Percentiles rank a stretch among this genome's conserved stretches.
These are phyloP conservation scores for Crenuchus spilurus DNA, from an alignment of 2,797 vertebrate species.

Conservation along the genomic window DNA sequence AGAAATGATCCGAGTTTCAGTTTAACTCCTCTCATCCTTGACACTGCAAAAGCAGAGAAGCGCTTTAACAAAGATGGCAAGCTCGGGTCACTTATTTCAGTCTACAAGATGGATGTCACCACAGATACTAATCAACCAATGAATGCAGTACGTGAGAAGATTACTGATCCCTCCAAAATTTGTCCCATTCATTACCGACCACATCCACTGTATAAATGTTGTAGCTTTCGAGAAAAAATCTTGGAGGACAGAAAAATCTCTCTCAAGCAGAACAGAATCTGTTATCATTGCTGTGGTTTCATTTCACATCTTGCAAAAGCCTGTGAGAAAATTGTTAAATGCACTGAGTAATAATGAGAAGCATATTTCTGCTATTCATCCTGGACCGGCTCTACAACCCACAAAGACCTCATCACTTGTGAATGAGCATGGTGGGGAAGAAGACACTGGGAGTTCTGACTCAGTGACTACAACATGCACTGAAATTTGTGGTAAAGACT, in stretches of 20 bases:
- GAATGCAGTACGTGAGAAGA: neutral
- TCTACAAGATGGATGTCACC: neutral
- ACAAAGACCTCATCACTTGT: neutral
- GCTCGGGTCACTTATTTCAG: neutral
- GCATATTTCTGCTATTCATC: slow-evolving; percentile 17
- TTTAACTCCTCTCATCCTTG: neutral
- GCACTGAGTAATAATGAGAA: neutral
- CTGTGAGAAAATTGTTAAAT: slow-evolving; percentile 13
- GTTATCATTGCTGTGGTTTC: neutral
- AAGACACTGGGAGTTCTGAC: neutral
- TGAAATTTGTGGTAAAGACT: neutral
- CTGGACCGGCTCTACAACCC: neutral
- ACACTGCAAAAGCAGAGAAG: neutral
- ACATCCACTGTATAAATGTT: neutral
- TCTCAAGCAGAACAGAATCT: slow-evolving; percentile 13
- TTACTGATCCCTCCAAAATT: neutral
- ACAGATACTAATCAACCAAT: too few relatives aligned
- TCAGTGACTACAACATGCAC: neutral
- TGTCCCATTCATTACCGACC: neutral
- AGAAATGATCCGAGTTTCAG: slow-evolving; percentile 6
- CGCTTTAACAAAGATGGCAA: neutral
- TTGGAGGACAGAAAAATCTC: slow-evolving; percentile 17
- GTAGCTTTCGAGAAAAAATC: neutral
- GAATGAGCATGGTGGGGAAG: neutral
- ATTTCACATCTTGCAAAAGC: slow-evolving; percentile 9